Percentiles rank a stretch among this genome's conserved stretches.
Conservation (phyloP, 2,113 vertebrate species). For the Callocephalon fimbriatum region DNA sequence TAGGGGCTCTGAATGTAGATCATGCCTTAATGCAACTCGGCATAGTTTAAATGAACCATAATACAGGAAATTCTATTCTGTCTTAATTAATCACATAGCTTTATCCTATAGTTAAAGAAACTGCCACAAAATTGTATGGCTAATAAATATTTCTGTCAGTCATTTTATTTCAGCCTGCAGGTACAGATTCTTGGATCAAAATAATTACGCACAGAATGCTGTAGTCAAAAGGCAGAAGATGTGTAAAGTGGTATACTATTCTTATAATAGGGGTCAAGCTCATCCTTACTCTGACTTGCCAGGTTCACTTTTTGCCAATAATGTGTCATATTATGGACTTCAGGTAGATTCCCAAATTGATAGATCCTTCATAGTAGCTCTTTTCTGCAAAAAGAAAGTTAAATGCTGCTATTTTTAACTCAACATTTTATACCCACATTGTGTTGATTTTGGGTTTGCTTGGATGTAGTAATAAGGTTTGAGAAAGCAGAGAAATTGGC, state of each 20-base stretch:
- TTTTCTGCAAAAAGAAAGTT: neutral
- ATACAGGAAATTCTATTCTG: slow-evolving; percentile 31
- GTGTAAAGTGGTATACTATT: neutral
- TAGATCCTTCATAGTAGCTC: neutral
- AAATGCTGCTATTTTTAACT: neutral
- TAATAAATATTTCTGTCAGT: slow-evolving; percentile 54
- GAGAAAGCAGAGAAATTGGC: neutral
- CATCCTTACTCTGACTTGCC: neutral
- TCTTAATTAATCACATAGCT: slow-evolving; percentile 52
- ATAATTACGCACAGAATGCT: neutral
- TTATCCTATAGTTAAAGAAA: slow-evolving; percentile 30
- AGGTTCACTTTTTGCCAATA: neutral
- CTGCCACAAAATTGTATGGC: neutral
- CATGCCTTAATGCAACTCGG: slow-evolving; percentile 20
- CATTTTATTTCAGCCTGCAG: slow-evolving; percentile 33
- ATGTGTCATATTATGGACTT: neutral
- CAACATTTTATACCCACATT: neutral
- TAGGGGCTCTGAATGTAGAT: slow-evolving; percentile 35
- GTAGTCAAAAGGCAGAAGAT: neutral
- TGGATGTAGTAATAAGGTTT: neutral
- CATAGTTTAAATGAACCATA: slow-evolving; percentile 38
- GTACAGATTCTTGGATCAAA: slow-evolving; percentile 1
- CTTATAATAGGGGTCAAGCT: neutral
- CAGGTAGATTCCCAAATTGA: neutral
- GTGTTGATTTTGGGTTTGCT: neutral